Evolutionary conservation across 37 sponge, comb jelly and placozoan species (phyloP).

Genomic region (Axinella damicornis): DNA sequence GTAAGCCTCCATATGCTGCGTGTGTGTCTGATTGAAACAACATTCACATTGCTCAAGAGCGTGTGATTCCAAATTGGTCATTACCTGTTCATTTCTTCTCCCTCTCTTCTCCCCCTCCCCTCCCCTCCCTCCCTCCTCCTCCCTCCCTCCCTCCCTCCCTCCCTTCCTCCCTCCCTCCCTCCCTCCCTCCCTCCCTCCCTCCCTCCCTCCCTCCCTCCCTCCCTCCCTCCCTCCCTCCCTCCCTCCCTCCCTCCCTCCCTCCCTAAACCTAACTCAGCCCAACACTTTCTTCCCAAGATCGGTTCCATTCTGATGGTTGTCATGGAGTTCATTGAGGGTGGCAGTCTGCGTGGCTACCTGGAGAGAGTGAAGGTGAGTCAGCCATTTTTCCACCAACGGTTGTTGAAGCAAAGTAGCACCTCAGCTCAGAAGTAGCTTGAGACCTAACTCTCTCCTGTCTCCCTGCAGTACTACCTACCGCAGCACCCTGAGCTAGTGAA

Average conservation of each 20-base stretch:
- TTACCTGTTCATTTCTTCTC: too few relatives aligned
- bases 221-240: neutral
- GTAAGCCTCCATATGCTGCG: too few relatives aligned
- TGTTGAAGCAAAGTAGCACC: too few relatives aligned
- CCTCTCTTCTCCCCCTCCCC: too few relatives aligned
- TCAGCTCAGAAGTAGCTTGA: too few relatives aligned
- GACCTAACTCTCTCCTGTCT: too few relatives aligned
- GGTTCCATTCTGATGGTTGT: constrained; percentile 48
- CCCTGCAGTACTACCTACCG: too few relatives aligned
- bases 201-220: neutral
- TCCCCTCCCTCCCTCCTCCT: neutral
- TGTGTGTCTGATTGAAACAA: too few relatives aligned
- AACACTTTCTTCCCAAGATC: constrained; percentile 31
- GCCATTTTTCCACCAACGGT: too few relatives aligned
- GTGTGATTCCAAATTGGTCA: too few relatives aligned
- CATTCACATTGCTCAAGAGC: too few relatives aligned
- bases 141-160: neutral
- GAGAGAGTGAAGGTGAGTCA: constrained; percentile 2
- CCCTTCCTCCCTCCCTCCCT: neutral
- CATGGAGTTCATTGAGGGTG: constrained; percentile 73
- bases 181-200: neutral
- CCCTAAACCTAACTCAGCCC: neutral
- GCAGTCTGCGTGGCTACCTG: constrained; percentile 54
- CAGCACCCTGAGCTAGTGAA: neutral
- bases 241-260: neutral